Evolutionary conservation across 2,888 invertebrate species (phyloP).

Genomic region (Nysson spinosus): DNA sequence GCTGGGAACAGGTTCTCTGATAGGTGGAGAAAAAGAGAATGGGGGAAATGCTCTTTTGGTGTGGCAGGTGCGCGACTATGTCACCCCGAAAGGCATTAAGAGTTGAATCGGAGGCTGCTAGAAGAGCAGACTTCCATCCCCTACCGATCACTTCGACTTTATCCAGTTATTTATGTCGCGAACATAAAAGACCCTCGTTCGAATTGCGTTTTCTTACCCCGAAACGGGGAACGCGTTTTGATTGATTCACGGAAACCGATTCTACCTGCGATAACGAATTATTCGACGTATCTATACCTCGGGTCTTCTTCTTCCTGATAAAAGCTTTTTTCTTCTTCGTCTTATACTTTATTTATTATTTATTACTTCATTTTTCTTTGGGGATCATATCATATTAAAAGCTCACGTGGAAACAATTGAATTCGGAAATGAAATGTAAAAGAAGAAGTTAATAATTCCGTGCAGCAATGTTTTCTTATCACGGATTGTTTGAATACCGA

Average conservation of each 20-base stretch:
- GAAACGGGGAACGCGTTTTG: slow-evolving; percentile 31
- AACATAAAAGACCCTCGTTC: slow-evolving; percentile 52
- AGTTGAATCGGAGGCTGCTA: slow-evolving; percentile 66
- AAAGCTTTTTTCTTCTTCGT: no score
- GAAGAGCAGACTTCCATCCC: slow-evolving; percentile 38
- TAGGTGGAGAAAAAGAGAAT: slow-evolving; percentile 24
- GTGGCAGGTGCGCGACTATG: slow-evolving; percentile 52
- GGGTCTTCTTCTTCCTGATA: no score
- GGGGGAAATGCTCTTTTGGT: slow-evolving; percentile 58
- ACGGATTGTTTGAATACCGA: no score
- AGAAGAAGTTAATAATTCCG: no score
- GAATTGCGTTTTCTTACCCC: slow-evolving; percentile 38
- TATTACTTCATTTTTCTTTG: no score
- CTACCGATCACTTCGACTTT: slow-evolving; percentile 57
- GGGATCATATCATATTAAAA: no score
- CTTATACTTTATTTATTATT: no score
- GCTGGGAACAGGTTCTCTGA: no score
- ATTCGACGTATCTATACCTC: slow-evolving; percentile 53
- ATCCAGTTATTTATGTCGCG: slow-evolving; percentile 71
- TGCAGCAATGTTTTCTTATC: no score
- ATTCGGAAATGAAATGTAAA: no score
- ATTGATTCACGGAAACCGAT: slow-evolving; percentile 54
- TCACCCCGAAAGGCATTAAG: slow-evolving; percentile 65
- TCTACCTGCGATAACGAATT: slow-evolving; percentile 46
- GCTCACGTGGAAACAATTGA: no score